Conservation (phyloP, 2,888 invertebrate species). For the Brachycybe producta region DNA sequence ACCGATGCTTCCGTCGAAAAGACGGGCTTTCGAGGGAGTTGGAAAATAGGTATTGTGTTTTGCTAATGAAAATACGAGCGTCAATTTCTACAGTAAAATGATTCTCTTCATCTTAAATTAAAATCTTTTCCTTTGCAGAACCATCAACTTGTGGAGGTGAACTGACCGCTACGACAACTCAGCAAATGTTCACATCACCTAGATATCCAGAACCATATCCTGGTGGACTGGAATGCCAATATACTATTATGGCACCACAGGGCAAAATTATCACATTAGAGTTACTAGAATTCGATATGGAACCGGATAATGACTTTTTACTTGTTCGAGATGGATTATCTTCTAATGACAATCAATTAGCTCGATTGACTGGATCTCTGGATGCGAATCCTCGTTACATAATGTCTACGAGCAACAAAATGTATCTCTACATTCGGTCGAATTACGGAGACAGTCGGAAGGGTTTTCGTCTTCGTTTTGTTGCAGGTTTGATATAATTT, state of each 20-base stretch:
- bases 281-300: conserved; percentile 33
- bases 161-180: conserved; percentile 71
- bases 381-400: conserved; percentile 65
- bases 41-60: conserved; percentile 27
- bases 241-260: conserved; percentile 76
- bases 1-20: conserved; percentile 86
- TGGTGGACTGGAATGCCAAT: conserved; percentile 89
- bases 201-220: conserved; percentile 87
- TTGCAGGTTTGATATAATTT: conserved; percentile 42
- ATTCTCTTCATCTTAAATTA: too few relatives aligned
- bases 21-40: conserved; percentile 57
- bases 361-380: conserved; percentile 63
- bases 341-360: conserved; percentile 71
- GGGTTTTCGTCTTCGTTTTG: conserved; percentile 79
- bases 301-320: conserved; percentile 53
- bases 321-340: conserved; percentile 80
- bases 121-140: conserved; percentile 26
- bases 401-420: conserved; percentile 74
- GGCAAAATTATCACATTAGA: conserved; percentile 86
- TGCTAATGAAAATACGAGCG: neutral
- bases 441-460: conserved; percentile 75
- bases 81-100: too few relatives aligned
- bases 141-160: conserved; percentile 84
- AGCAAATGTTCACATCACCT: conserved; percentile 77
- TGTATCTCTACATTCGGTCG: conserved; percentile 85